Evolutionary conservation across 1,140 invertebrate genomes (phyloP).

Genomic region (Galendromus occidentalis): DNA sequence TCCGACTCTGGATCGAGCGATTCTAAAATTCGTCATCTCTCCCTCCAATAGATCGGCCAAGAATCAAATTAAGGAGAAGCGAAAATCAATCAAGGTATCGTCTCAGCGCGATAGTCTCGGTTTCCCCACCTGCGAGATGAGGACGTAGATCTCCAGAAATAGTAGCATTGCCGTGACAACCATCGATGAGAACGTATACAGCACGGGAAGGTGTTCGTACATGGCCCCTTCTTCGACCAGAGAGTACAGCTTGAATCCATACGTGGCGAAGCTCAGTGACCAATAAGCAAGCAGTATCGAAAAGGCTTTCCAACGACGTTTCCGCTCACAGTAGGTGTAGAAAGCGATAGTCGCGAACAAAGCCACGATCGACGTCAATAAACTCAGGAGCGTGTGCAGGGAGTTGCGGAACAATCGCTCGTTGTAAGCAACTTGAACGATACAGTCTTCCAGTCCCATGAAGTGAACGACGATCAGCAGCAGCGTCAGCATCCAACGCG

Average conservation of each 20-base stretch:
- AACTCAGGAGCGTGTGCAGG: conserved; percentile 15
- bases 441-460: conserved; percentile 17
- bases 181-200: conserved; percentile 14
- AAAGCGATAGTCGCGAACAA: conserved; percentile 13
- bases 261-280: conserved; percentile 13
- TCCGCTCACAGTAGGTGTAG: conserved; percentile 16
- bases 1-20: too few relatives aligned
- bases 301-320: conserved; percentile 14
- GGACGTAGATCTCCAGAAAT: conserved; percentile 17
- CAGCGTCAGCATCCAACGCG: conserved; percentile 17
- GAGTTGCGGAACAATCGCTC: neutral
- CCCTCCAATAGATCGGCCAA: too few relatives aligned
- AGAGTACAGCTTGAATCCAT: conserved; percentile 15
- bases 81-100: too few relatives aligned
- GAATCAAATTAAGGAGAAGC: too few relatives aligned
- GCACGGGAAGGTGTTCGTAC: conserved; percentile 15
- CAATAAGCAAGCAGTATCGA: conserved; percentile 17
- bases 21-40: too few relatives aligned
- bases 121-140: conserved; percentile 19
- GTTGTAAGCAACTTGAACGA: conserved; percentile 14
- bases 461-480: conserved; percentile 14
- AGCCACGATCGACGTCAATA: conserved; percentile 10
- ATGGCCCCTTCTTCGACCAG: conserved; percentile 15
- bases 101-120: too few relatives aligned
- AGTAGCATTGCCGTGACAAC: conserved; percentile 15